phyloP scores from a whole-genome alignment of 1,140 invertebrate species.

The Anastrepha ludens region DNA sequence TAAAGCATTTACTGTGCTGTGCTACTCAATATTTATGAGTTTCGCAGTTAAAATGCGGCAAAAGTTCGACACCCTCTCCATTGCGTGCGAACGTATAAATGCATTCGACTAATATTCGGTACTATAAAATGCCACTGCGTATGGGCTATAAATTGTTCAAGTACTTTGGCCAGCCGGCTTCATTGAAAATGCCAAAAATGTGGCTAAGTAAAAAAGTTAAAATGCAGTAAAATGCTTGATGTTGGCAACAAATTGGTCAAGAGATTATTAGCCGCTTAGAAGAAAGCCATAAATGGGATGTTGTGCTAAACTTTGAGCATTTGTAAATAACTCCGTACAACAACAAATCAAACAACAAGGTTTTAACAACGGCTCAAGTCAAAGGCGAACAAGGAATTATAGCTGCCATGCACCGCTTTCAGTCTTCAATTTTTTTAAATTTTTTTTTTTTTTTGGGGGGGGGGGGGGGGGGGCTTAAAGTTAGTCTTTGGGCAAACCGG shows the following conservation, averaged over 20 bases:
- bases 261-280: neutral
- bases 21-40: conserved; percentile 22
- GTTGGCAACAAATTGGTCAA: neutral
- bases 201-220: neutral
- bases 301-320: no score
- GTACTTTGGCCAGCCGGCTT: neutral
- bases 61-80: neutral
- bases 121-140: neutral
- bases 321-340: no score
- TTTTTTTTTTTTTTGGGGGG: no score
- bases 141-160: conserved; percentile 17
- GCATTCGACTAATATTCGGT: neutral
- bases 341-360: no score
- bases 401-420: no score
- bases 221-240: neutral
- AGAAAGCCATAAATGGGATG: no score
- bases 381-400: no score
- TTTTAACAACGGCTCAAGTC: no score
- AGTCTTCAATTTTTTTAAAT: no score
- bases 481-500: no score
- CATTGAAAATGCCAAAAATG: neutral
- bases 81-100: neutral
- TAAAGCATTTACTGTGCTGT: neutral
- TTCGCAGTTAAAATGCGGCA: neutral
- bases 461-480: no score